Conservation (phyloP, 2,797 vertebrate species). For the Clarias fuscus region DNA sequence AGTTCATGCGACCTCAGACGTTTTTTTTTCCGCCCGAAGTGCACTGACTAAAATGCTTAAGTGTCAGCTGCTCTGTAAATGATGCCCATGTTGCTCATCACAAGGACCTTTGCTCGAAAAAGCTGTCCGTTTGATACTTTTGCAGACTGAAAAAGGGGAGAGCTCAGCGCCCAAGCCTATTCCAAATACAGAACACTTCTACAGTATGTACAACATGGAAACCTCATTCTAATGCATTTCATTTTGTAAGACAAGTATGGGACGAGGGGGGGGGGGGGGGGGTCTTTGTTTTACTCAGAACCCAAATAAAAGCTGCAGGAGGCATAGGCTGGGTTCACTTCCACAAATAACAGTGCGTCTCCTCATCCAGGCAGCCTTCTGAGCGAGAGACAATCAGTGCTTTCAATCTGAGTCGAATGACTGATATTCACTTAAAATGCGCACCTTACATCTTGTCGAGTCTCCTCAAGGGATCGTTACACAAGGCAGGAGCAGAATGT, state of each 20-base stretch:
- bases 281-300: constrained; percentile 41
- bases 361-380: background rate
- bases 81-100: background rate
- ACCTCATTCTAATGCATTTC: constrained; percentile 40
- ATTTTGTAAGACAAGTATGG: background rate
- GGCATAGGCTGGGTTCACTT: background rate
- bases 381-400: constrained; percentile 13
- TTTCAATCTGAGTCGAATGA: constrained; percentile 27
- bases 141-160: background rate
- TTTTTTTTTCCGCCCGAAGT: background rate
- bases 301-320: constrained; percentile 16
- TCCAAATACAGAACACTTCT: constrained; percentile 67
- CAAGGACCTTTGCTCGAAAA: constrained; percentile 54
- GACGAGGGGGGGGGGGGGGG: constrained; percentile 1
- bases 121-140: constrained; percentile 43
- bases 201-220: constrained; percentile 67
- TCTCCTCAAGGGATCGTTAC: constrained; percentile 21
- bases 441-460: constrained; percentile 2
- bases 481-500: background rate
- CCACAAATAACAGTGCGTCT: constrained; percentile 7
- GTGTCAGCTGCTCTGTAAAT: constrained; percentile 8
- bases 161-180: constrained; percentile 56
- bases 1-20: background rate
- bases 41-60: constrained; percentile 7
- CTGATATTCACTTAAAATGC: constrained; percentile 31